Evolutionary conservation across 1,140 invertebrate species (phyloP), one percentile per base, ranked within the genome.

Genomic region (Drosophila novamexicana): DNA sequence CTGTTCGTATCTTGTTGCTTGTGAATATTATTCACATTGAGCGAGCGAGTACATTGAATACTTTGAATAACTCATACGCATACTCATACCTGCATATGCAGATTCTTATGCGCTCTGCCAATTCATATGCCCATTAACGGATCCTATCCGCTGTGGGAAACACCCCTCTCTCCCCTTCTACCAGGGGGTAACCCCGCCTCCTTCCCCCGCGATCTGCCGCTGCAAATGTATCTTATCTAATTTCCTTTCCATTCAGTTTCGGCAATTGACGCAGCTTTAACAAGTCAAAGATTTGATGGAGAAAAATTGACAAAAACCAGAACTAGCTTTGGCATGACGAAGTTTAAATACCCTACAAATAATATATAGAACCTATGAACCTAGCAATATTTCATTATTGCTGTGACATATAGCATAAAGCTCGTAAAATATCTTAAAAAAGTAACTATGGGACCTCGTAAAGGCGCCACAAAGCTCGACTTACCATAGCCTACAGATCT

Each of bases 241-340:
- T 79, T 83, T 88, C 79, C 83, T 76, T 86, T 69, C 75, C 78
- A 83, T 74, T 86, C 69, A 83, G 47, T 86, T 82, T 86, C 54
- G 82, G 83, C 82, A 70, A 76, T 62, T 79, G 75, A 59, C 61
- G 22, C 22, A 22, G 22, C 22, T 22, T 3, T 2, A 2, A 29
- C 22, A 29, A 29, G 22, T 29, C 22, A 5, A 29, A 29, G 22
- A 29, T 29, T 29, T 29, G 22, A 29, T 29, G 22, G 22, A 8
- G 18, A 7, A 34, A 37, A 16, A 6, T 39, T 0, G 29, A 53
- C 2, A 32, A 22, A 32, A 32, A 36, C 37, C 37, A 53, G 22
- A 7, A 12, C 12, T 1, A 32, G 4, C 22, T 29, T 5, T 29
- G 22, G 22, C 22, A 29, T 29, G 22, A 29, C 22, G 22, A 29